These are phyloP conservation scores for Ranitomeya variabilis DNA, from an alignment of 2,113 vertebrate genomes.

Conservation along the genomic window DNA sequence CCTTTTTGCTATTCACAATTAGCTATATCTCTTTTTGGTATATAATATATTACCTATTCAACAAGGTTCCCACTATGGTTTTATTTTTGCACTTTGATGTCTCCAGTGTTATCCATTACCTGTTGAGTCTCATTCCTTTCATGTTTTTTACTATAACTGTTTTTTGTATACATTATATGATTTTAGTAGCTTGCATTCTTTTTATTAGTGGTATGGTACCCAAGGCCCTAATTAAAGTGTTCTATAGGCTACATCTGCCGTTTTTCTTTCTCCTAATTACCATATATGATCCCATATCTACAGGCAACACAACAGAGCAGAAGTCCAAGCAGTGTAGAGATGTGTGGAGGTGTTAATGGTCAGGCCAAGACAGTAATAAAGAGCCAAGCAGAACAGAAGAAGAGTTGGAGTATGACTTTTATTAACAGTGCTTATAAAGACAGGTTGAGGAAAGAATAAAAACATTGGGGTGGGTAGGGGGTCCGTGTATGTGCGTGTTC, in stretches of 20 bases:
- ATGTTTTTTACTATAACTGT: too few species aligned
- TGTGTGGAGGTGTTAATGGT: conserved; percentile 30
- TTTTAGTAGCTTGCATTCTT: too few species aligned
- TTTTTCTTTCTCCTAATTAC: not conserved
- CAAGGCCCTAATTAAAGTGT: not conserved
- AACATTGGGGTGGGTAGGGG: conserved; percentile 10
- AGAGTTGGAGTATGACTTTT: conserved; percentile 57
- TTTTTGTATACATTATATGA: too few species aligned
- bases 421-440: conserved; percentile 58
- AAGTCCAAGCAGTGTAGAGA: not conserved
- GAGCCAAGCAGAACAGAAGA: conserved; percentile 34
- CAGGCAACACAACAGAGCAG: not conserved
- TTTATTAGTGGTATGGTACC: too few species aligned
- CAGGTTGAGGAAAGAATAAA: conserved; percentile 51
- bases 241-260: not conserved
- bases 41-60: too few species aligned
- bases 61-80: too few species aligned
- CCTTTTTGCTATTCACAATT: too few species aligned
- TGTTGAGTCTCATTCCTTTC: too few species aligned
- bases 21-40: too few species aligned
- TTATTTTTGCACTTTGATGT: too few species aligned
- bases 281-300: not conserved
- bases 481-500: conserved; percentile 41
- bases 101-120: too few species aligned
- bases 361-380: conserved; percentile 32